Base-by-base conservation (phyloP, 2,797 vertebrate genomes). In the Notamacropus eugenii region DNA sequence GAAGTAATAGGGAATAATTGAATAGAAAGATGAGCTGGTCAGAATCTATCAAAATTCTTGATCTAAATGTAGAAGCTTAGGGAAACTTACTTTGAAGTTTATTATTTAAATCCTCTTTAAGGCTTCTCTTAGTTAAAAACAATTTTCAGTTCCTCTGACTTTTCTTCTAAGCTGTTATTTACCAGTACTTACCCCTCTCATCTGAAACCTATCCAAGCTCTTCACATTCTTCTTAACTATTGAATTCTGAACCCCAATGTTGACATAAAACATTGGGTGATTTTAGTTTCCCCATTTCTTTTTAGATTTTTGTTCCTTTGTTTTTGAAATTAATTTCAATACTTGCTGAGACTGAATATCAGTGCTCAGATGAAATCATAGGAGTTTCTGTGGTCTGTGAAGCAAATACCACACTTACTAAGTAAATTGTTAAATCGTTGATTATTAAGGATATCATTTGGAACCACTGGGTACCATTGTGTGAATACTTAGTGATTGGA, bases 201-300 rank as follows among this genome's bases (percentile, higher is more conserved):
- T 94, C 90, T 91, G 91, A 97, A 93, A 74, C 11, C 74, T 96
- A 46, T 96, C 92, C 92, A 96, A 96, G 91, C 62, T 96, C 91
- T 95, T 94, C 58, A 55, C 74, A 67, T 94, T 93, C 93, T 67
- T 46, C 93, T 74, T 95, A 96, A 94, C 55, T 96, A 93, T 82
- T 55, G 92, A 93, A 93, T 91, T 96, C 94, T 96, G 93, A 96
- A 95, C 58, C 54, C 62, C 94, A 95, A 96, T 28, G 57, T 91
- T 95, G 92, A 93, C 95, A 40, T 91, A 90, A 97, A 96, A 97
- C 14, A 54, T 2, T 29, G 50, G 90, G 46, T 96, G 50, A 92
- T 92, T 93, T 95, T 96, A 96, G 96, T 91, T 92, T 96, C 54
- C 82, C 91, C 1, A 90, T 28, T 94, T 95, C 59, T 93, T 93